Base-by-base conservation (phyloP, 1,140 invertebrate genomes). In the Gyrodactylus salaris region DNA sequence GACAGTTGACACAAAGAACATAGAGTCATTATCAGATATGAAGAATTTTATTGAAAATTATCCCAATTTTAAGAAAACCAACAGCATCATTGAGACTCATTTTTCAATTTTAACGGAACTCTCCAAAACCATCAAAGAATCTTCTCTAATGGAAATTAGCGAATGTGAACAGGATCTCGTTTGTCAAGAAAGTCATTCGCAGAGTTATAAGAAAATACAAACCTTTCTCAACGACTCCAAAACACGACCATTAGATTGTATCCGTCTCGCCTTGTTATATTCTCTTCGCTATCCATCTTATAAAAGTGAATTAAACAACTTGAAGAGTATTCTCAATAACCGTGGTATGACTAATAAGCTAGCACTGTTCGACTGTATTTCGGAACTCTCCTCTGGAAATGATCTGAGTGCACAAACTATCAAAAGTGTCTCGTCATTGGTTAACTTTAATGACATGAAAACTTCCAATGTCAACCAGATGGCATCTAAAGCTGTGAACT, bases 41-140 rank as follows among this genome's bases (percentile, higher is more conserved):
- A 98, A 98, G 83, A 87, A 87, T 77, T 99, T 99, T 83, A 89
- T 98, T 19, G 94, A 98, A 79, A 88, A 88, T 20, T 99, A 98
- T 84, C 94, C 94, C 0, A 86, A 96, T 76, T 98, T 98, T 78
- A 96, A 95, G 83, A 97, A 97, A 86, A 91, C 97, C 85, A 94
- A 90, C 0, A 93, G 93, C 24, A 95, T 92, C 1, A 91, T 98
- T 19, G 87, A 89, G 0, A 97, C 96, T 82, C 94, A 98, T 82
- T 88, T 98, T 24, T 91, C 89, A 7, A 85, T 98, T 70, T 88
- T 98, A 69, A 89, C 91, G 20, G 92, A 97, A 81, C 80, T 99
- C 69, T 94, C 91, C 1, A 71, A 25, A n/a, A 19, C 24, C 7
- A 21, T 72, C 2, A 68, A 68, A 22, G 24, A 72, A 7, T 20